phyloP scores from a whole-genome alignment of 2,113 vertebrate genomes.

The Periophthalmodon schlosseri region DNA sequence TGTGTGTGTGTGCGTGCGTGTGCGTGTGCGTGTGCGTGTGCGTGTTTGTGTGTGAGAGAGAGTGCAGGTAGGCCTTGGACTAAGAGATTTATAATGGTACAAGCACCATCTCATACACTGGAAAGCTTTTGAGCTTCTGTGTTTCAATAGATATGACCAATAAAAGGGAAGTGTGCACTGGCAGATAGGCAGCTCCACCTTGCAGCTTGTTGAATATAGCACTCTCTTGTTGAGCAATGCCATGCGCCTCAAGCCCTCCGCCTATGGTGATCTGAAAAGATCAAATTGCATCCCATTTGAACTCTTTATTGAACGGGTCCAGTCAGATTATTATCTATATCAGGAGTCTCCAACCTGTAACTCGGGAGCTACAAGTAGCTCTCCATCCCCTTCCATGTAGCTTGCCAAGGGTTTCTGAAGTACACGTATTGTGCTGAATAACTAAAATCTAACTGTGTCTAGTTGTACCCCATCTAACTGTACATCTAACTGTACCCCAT shows the following conservation, averaged over 20 bases:
- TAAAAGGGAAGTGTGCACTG: constrained; percentile 57
- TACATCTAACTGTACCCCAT: too few species aligned
- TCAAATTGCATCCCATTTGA: constrained; percentile 11
- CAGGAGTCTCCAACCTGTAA: too few species aligned
- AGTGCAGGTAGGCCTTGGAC: constrained; percentile 29
- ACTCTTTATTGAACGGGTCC: not conserved
- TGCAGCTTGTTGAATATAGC: constrained; percentile 37
- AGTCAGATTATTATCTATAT: not conserved
- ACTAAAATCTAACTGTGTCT: too few species aligned
- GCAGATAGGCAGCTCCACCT: constrained; percentile 57
- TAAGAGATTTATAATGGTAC: constrained; percentile 48
- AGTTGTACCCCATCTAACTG: too few species aligned
- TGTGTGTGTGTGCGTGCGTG: not conserved
- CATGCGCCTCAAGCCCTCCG: constrained; percentile 6
- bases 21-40: too few species aligned
- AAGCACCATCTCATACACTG: constrained; percentile 21
- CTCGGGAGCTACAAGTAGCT: too few species aligned
- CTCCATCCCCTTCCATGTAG: too few species aligned
- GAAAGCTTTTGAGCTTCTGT: constrained; percentile 51
- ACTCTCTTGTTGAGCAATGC: not conserved
- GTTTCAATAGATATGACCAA: constrained; percentile 26
- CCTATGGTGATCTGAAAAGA: constrained; percentile 19
- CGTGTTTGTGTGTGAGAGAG: not conserved
- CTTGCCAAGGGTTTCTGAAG: too few species aligned
- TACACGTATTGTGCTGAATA: too few species aligned